Conservation (phyloP, 1,140 invertebrate species). For the Pseudomyrmex sp. region DNA sequence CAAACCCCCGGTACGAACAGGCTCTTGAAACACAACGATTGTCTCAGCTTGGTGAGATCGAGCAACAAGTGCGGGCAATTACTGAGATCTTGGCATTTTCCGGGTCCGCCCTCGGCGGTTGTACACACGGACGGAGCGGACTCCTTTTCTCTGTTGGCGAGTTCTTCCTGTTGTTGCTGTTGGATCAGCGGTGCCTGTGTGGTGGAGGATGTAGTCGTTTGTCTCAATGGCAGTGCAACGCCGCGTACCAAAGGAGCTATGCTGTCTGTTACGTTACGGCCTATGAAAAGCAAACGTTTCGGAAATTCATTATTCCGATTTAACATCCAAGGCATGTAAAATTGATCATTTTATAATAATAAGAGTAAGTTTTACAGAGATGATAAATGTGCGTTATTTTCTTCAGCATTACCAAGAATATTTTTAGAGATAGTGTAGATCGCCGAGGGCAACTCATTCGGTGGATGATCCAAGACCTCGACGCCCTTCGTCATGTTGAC, state of each 20-base stretch:
- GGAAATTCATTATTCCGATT: not conserved
- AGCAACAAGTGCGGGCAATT: slow-evolving; percentile 94
- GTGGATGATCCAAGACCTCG: slow-evolving; percentile 81
- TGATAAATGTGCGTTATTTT: slow-evolving; percentile 22
- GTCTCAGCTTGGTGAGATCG: slow-evolving; percentile 92
- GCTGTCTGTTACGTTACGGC: slow-evolving; percentile 91
- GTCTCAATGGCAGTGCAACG: slow-evolving; percentile 87
- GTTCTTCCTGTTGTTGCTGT: slow-evolving; percentile 72
- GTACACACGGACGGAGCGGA: slow-evolving; percentile 87
- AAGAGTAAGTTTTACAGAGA: too few species aligned
- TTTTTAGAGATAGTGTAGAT: slow-evolving; percentile 93
- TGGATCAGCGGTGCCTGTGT: slow-evolving; percentile 78
- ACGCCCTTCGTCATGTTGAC: slow-evolving; percentile 90
- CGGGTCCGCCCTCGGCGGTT: slow-evolving; percentile 91
- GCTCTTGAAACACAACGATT: slow-evolving; percentile 96
- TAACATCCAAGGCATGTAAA: too few species aligned
- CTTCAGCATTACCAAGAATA: slow-evolving; percentile 87
- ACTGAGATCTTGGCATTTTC: slow-evolving; percentile 95
- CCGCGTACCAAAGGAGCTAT: slow-evolving; percentile 91
- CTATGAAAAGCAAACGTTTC: not conserved
- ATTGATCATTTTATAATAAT: too few species aligned
- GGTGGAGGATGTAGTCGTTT: slow-evolving; percentile 58
- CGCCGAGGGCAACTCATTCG: slow-evolving; percentile 88
- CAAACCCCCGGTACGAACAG: slow-evolving; percentile 96
- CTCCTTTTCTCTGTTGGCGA: slow-evolving; percentile 78